phyloP scores from a whole-genome alignment of 2,113 vertebrate genomes.

The Catharus bicknelli region DNA sequence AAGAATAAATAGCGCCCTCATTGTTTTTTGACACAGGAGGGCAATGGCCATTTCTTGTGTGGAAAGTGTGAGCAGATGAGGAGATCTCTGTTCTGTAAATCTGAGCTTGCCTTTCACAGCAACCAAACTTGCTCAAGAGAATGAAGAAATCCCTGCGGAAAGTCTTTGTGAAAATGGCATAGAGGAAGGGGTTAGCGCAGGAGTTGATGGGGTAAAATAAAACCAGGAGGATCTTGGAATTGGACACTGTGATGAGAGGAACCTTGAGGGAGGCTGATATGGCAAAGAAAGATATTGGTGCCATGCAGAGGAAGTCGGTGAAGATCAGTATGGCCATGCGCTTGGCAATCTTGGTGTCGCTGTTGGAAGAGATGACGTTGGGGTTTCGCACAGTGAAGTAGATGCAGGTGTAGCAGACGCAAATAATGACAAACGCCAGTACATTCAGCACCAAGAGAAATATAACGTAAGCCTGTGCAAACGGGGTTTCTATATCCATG shows the following conservation, averaged over 20 bases:
- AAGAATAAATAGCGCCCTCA: conserved; percentile 74
- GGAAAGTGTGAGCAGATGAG: conserved; percentile 77
- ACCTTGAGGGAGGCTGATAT: conserved; percentile 91
- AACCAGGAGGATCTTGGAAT: conserved; percentile 93
- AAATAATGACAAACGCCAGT: conserved; percentile 87
- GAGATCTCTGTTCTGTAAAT: conserved; percentile 91
- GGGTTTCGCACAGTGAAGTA: conserved; percentile 91
- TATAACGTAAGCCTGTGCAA: conserved; percentile 87
- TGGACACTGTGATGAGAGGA: conserved; percentile 92
- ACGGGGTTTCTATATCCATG: conserved; percentile 88
- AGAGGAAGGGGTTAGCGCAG: conserved; percentile 95
- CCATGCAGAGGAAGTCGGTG: conserved; percentile 96
- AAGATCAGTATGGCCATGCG: conserved; percentile 97
- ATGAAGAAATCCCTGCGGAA: conserved; percentile 94
- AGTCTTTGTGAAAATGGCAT: conserved; percentile 94
- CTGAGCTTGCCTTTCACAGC: conserved; percentile 87
- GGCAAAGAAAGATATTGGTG: conserved; percentile 97
- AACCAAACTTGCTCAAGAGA: conserved; percentile 89
- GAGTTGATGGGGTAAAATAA: conserved; percentile 98
- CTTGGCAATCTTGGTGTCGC: conserved; percentile 89
- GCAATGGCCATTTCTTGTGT: conserved; percentile 77
- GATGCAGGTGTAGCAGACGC: conserved; percentile 90
- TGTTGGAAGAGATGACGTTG: conserved; percentile 80
- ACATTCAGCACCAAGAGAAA: conserved; percentile 89
- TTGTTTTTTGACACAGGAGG: conserved; percentile 75